Percentiles rank a stretch among this genome's conserved stretches.
These are phyloP conservation scores for Nibea coibor DNA, from an alignment of 2,113 vertebrate species.

Conservation along the genomic window DNA sequence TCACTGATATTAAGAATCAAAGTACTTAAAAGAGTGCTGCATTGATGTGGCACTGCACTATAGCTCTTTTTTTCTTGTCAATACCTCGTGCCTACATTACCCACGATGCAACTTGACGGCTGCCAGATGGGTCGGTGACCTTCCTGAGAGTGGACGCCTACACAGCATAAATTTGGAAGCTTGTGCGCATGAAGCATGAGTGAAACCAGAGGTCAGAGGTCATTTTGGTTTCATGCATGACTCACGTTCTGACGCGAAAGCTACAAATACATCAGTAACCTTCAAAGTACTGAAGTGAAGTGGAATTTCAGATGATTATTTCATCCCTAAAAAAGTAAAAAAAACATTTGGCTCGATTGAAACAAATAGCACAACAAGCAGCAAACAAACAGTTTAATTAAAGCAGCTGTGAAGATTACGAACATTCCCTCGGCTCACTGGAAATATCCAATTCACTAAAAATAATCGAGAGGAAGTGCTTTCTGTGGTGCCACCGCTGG, in stretches of 20 bases:
- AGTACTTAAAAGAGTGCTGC: background rate
- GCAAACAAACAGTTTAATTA: background rate
- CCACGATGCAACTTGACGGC: background rate
- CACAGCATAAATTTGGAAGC: background rate
- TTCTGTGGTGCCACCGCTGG: constrained; percentile 15
- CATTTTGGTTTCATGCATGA: background rate
- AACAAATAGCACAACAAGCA: background rate
- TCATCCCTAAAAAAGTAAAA: background rate
- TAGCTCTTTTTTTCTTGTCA: background rate
- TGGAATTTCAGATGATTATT: background rate
- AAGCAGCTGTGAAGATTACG: background rate
- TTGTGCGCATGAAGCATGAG: background rate
- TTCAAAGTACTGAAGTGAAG: background rate
- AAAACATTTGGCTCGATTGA: too few species aligned
- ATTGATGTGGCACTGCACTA: too few species aligned
- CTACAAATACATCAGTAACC: background rate
- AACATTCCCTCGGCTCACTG: background rate
- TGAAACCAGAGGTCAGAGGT: constrained; percentile 7
- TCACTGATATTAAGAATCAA: too few species aligned
- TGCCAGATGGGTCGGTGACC: background rate
- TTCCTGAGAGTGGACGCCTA: background rate
- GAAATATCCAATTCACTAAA: background rate
- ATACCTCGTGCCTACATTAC: background rate
- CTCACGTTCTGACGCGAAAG: background rate
- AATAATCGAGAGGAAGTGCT: constrained; percentile 32